phyloP scores from a whole-genome alignment of 2,113 vertebrate species.

The Pantherophis guttatus region DNA sequence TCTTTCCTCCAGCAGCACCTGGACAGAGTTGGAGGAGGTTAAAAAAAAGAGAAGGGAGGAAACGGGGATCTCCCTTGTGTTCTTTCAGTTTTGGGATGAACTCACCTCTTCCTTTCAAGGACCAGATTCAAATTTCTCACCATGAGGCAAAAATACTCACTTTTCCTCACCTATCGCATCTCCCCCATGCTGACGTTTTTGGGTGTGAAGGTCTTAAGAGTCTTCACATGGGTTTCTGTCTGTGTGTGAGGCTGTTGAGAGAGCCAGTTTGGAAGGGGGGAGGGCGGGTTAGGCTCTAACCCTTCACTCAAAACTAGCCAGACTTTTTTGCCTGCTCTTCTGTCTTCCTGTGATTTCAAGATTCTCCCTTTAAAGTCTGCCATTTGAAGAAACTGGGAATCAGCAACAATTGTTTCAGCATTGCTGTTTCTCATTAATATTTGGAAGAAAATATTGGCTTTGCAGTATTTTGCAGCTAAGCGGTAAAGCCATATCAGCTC shows the following conservation, averaged over 20 bases:
- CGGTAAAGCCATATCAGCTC: background rate
- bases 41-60: background rate
- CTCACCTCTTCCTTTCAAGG: slow-evolving; percentile 25
- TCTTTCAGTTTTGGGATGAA: slow-evolving; percentile 9
- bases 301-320: background rate
- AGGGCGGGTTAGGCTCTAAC: background rate
- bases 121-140: slow-evolving; percentile 42
- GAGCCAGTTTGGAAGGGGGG: background rate
- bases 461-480: background rate
- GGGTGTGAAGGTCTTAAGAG: slow-evolving; percentile 23
- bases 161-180: background rate
- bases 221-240: background rate
- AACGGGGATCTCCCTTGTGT: background rate
- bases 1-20: no score
- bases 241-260: slow-evolving; percentile 7
- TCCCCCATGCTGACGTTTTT: slow-evolving; percentile 19
- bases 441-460: background rate
- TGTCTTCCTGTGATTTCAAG: background rate
- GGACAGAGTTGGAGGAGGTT: no score
- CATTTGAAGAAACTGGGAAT: no score
- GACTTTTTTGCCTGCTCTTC: background rate
- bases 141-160: background rate
- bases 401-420: background rate
- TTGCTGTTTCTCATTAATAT: background rate
- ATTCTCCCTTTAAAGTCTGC: background rate